A percentile compares a stretch with the other conserved stretches of the same genome.
Evolutionary conservation across 2,888 invertebrate genomes (phyloP).

Genomic region (Cheilosia soror): DNA sequence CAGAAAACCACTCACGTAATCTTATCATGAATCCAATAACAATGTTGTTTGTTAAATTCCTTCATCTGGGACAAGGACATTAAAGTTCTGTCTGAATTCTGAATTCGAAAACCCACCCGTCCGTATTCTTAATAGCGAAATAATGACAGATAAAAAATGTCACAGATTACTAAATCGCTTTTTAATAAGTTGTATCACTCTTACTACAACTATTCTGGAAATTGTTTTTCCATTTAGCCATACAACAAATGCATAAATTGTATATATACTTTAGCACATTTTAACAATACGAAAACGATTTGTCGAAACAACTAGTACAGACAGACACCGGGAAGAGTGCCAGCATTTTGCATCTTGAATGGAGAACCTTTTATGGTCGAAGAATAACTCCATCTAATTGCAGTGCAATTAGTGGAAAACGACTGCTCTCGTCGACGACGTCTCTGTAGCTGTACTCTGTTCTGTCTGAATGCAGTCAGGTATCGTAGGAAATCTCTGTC

Average conservation of each 20-base stretch:
- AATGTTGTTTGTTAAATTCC: too few relatives aligned
- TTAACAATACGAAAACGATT: slow-evolving; percentile 24
- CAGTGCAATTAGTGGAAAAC: slow-evolving; percentile 65
- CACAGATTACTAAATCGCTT: slow-evolving; percentile 36
- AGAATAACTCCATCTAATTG: slow-evolving; percentile 68
- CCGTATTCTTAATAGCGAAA: not conserved
- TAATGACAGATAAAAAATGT: slow-evolving; percentile 14
- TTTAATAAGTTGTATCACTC: slow-evolving; percentile 16
- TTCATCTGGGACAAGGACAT: too few relatives aligned
- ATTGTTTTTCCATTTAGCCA: slow-evolving; percentile 27
- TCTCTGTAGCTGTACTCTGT: not conserved
- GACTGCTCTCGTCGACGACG: slow-evolving; percentile 35
- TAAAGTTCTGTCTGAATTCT: not conserved
- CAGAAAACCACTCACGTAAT: not conserved
- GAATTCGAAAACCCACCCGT: not conserved
- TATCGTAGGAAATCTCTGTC: slow-evolving; percentile 52
- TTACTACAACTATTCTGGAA: not conserved
- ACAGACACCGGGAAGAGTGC: not conserved
- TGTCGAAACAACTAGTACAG: not conserved
- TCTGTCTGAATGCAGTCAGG: slow-evolving; percentile 26
- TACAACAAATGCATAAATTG: slow-evolving; percentile 9
- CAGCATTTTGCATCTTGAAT: slow-evolving; percentile 24
- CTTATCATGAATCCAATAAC: too few relatives aligned
- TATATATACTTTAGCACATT: not conserved
- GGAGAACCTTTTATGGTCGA: slow-evolving; percentile 56